Evolutionary conservation across 2,888 invertebrate genomes (phyloP).

Genomic region (Agapostemon virescens): DNA sequence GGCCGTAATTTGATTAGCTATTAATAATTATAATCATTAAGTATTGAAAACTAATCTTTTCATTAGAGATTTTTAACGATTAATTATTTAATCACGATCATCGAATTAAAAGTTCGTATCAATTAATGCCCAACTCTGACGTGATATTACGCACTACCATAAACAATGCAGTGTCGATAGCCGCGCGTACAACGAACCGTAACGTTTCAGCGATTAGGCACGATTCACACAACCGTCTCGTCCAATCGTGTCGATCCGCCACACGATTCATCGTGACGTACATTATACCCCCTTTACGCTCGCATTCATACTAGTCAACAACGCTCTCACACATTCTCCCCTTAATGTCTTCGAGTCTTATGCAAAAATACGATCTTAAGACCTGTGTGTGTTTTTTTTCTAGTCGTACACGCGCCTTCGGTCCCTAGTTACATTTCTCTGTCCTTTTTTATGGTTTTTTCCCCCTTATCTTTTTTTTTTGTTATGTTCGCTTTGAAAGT

Average conservation of each 20-base stretch:
- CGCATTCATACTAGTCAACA: background rate
- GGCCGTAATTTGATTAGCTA: background rate
- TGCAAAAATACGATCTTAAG: conserved; percentile 74
- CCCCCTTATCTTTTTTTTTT: background rate
- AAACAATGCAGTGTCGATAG: conserved; percentile 2
- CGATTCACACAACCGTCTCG: background rate
- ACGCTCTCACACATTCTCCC: conserved; percentile 8
- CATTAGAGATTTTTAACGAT: background rate
- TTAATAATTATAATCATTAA: background rate
- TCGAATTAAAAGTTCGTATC: background rate
- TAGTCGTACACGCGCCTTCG: conserved; percentile 56
- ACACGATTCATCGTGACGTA: conserved; percentile 2
- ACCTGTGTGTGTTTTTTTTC: conserved; percentile 32
- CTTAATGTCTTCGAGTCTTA: conserved; percentile 54
- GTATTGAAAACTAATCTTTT: background rate
- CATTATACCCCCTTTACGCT: background rate
- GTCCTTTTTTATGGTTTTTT: conserved; percentile 8
- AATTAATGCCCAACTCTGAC: background rate
- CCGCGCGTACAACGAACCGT: background rate
- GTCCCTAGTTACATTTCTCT: conserved; percentile 40
- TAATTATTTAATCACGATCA: background rate
- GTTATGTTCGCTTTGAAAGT: conserved; percentile 10
- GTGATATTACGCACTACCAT: background rate
- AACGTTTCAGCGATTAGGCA: background rate
- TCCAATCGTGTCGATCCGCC: conserved; percentile 2